Conservation (phyloP, 2,797 vertebrate species). For the Coreius guichenoti region DNA sequence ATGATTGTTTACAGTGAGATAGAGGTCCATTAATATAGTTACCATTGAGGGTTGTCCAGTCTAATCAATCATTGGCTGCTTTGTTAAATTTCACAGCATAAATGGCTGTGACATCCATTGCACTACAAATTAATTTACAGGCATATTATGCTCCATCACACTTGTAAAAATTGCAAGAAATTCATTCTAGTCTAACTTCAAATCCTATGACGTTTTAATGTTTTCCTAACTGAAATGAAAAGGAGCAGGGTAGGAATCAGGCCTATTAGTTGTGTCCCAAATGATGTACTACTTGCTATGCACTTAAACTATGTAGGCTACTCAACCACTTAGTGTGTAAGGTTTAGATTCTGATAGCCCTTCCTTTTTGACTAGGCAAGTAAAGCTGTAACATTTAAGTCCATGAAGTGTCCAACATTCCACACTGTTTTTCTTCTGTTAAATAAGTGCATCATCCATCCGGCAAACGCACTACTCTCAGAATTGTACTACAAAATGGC, state of each 20-base stretch:
- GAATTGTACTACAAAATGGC: neutral
- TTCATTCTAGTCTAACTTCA: neutral
- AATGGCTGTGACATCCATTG: neutral
- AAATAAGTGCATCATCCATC: neutral
- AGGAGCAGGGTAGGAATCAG: neutral
- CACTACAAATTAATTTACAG: neutral
- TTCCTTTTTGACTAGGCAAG: neutral
- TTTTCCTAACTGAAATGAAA: neutral
- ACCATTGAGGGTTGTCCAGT: neutral
- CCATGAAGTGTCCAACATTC: neutral
- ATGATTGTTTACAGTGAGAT: neutral
- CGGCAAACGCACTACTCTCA: neutral
- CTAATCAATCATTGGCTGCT: neutral
- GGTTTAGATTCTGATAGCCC: neutral
- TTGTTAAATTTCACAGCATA: neutral
- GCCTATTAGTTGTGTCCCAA: neutral
- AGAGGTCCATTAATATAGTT: neutral
- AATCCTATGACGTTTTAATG: neutral
- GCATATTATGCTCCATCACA: neutral
- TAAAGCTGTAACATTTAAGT: neutral
- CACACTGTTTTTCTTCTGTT: accelerated
- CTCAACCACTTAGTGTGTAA: neutral
- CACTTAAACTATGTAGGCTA: neutral
- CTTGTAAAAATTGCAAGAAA: too few relatives aligned
- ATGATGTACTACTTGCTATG: neutral